Conservation (phyloP, 2,113 vertebrate genomes). For the Pseudolaguvia tuberculata region DNA sequence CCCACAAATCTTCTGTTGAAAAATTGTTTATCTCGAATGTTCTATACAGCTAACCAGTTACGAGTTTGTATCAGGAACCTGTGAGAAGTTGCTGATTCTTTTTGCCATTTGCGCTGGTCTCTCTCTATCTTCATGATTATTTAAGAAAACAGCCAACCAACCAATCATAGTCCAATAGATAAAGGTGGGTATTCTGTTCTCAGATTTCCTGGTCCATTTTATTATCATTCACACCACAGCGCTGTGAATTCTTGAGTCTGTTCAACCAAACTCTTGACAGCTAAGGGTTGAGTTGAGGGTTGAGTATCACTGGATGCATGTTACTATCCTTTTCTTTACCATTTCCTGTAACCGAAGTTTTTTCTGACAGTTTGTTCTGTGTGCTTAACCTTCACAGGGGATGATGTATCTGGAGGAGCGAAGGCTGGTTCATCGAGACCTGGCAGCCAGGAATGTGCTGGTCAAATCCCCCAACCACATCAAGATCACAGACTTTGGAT, state of each 20-base stretch:
- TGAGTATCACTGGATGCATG: neutral
- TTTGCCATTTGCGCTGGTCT: neutral
- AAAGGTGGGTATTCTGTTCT: neutral
- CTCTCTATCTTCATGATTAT: neutral
- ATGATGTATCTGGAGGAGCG: slow-evolving; percentile 99
- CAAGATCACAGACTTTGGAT: slow-evolving; percentile 97
- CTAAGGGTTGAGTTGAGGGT: neutral
- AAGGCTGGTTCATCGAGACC: slow-evolving; percentile 88
- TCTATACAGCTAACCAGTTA: no score
- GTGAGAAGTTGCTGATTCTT: neutral
- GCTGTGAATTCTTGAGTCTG: neutral
- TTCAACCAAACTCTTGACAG: neutral
- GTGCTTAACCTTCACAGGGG: slow-evolving; percentile 71
- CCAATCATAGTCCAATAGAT: neutral
- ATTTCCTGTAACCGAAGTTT: slow-evolving; percentile 23
- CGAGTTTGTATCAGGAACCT: neutral
- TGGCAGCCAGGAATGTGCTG: slow-evolving; percentile 93
- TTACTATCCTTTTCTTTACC: no score
- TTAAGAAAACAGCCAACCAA: neutral
- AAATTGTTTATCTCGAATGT: no score
- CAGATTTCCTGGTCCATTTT: neutral
- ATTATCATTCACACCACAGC: neutral
- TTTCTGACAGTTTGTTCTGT: slow-evolving; percentile 16
- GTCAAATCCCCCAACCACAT: slow-evolving; percentile 98
- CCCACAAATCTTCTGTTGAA: no score